Base-by-base conservation (phyloP, 2,797 vertebrate species). In the Sebastes umbrosus region DNA sequence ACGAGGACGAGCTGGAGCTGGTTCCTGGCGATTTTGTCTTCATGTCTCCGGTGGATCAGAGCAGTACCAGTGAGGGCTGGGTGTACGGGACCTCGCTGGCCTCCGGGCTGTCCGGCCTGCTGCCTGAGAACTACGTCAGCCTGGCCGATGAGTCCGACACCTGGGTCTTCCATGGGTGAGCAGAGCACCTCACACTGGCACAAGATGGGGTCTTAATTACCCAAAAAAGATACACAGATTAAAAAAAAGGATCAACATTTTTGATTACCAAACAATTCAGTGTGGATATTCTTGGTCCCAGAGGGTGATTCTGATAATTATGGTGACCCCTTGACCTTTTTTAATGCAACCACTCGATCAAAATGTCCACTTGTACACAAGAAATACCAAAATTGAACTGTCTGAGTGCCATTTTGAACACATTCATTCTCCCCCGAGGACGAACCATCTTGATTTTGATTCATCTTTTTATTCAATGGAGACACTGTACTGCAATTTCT, bases 1-100 rank as follows among this genome's bases (percentile, higher is more conserved):
- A 99, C 0, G 98, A 99, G 0, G 98, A 99, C 0, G 98, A 99
- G 89, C 94, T 99, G 86, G 98, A 99, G 93, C 94, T 99, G 89
- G 96, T 96, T 2, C 96, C 97, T 0, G 97, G 97, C 25, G 98
- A 99, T 83, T 98, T 97, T 68, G 96, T 99, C 90, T 99, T 99
- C 88, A 97, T 97, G 97, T 98, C 97, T 1, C 95, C 97, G 0
- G 88, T 97, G 92, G 98, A 99, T 84, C 98, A 99, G 88, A 93
- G 82, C 76, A 97, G 94, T 80, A 97, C 97, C 34, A 99, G 98
- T 0, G 98, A 99, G 92, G 98, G 98, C 58, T 99, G 98, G 98
- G 95, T 99, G 81, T 97, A 97, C 0, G 98, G 98, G 73, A 96
- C 96, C 1, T 99, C 97, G 2, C 94, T 98, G 11, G 93, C 95